These are phyloP conservation scores for Calcarius lapponicus DNA, from an alignment of 2,797 vertebrate species.

Conservation along the genomic window DNA sequence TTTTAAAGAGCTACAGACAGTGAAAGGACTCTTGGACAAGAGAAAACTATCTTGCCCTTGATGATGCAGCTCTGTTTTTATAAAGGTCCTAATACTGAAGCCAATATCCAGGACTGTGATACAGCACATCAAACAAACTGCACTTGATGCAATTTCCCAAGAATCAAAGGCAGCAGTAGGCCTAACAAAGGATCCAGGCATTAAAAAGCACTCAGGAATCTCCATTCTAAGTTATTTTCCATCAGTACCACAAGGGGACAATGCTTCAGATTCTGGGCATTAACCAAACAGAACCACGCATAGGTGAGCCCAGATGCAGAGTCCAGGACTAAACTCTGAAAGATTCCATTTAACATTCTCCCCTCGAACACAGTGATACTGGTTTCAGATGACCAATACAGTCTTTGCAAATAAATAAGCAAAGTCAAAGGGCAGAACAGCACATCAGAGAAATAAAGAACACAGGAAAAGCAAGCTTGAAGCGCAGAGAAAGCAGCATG, in stretches of 20 bases:
- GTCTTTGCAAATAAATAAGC: not conserved
- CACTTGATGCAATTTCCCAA: not conserved
- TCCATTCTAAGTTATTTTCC: not conserved
- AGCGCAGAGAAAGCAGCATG: not conserved
- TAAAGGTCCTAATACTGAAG: not conserved
- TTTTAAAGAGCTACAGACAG: not conserved
- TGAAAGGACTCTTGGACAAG: not conserved
- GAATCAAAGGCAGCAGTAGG: not conserved
- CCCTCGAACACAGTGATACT: not conserved
- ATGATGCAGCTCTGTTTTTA: not conserved
- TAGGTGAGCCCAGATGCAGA: not conserved
- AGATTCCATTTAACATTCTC: not conserved
- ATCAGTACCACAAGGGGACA: not conserved
- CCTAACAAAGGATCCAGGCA: not conserved
- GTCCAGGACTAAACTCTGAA: not conserved
- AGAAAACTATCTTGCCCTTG: not conserved
- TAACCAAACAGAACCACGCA: fast-evolving
- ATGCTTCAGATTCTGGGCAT: not conserved
- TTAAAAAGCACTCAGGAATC: not conserved
- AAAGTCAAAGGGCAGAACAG: not conserved
- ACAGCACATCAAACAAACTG: not conserved
- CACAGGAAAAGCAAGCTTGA: not conserved
- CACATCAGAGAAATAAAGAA: not conserved
- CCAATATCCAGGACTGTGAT: not conserved
- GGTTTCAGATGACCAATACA: not conserved